These are phyloP conservation scores for Sycophila sp. DNA, from an alignment of 1,140 invertebrate genomes.

Conservation along the genomic window DNA sequence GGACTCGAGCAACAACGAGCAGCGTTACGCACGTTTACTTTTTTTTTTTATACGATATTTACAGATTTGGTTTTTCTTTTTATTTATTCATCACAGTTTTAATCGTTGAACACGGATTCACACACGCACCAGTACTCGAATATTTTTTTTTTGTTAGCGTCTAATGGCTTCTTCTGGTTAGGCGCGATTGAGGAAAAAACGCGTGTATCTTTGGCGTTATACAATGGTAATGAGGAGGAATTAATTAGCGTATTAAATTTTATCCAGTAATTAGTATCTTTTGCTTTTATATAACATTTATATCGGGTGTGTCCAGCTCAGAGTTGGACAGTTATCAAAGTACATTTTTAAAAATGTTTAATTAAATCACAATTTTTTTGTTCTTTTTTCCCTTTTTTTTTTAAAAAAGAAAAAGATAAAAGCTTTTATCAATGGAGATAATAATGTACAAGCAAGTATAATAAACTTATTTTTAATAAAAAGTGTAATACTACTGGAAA, in stretches of 20 bases:
- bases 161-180: too few relatives aligned
- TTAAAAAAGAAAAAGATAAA: too few relatives aligned
- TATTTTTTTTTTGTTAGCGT: not conserved
- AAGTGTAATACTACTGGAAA: too few relatives aligned
- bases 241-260: not conserved
- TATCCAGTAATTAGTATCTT: not conserved
- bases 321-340: not conserved
- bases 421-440: too few relatives aligned
- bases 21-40: constrained; percentile 36
- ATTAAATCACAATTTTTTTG: too few relatives aligned
- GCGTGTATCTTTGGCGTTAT: constrained; percentile 23
- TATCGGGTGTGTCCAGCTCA: not conserved
- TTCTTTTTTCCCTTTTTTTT: too few relatives aligned
- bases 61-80: constrained; percentile 17
- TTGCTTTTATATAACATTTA: not conserved
- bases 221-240: not conserved
- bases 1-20: constrained; percentile 26
- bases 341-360: too few relatives aligned
- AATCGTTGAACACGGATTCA: constrained; percentile 36
- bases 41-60: too few relatives aligned
- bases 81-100: constrained; percentile 33
- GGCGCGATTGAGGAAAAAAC: too few relatives aligned
- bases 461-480: too few relatives aligned
- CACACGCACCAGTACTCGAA: not conserved
- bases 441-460: too few relatives aligned